Percentiles rank a stretch among this genome's conserved stretches.
Conservation (phyloP, 2,113 vertebrate species). For the Peromyscus californicus region DNA sequence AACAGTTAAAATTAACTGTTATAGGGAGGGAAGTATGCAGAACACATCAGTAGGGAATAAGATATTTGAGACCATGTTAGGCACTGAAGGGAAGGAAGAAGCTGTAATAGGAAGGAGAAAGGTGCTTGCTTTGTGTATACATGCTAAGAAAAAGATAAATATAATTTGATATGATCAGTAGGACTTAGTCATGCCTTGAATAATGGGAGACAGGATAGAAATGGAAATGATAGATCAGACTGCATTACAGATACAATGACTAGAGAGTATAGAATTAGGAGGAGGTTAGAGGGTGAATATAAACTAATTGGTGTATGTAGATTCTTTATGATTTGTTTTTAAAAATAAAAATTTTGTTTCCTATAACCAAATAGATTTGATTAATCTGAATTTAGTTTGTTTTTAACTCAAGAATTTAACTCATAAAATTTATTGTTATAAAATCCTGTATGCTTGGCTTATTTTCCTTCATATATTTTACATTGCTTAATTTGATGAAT, state of each 20-base stretch:
- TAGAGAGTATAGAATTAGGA: not conserved
- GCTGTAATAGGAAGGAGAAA: not conserved
- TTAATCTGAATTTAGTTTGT: not conserved
- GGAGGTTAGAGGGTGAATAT: not conserved
- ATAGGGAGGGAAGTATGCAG: not conserved
- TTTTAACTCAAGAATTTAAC: conserved; percentile 33
- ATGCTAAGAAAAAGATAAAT: conserved; percentile 32
- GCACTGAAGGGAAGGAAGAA: not conserved
- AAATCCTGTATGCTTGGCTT: not conserved
- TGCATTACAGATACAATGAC: not conserved
- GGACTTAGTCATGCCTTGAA: not conserved
- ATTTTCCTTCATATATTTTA: conserved; percentile 57
- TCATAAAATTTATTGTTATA: conserved; percentile 42
- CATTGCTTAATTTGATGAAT: conserved; percentile 10
- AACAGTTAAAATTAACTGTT: not conserved
- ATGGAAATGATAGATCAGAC: not conserved
- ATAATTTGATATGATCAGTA: not conserved
- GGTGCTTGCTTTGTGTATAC: conserved; percentile 33
- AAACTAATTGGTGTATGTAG: not conserved
- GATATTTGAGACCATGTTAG: not conserved
- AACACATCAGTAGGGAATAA: not conserved
- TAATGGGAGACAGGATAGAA: not conserved
- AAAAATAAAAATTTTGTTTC: not conserved
- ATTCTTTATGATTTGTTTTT: not conserved
- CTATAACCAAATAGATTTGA: not conserved